Conservation (phyloP, 2,888 invertebrate genomes). For the Spisula solida region DNA sequence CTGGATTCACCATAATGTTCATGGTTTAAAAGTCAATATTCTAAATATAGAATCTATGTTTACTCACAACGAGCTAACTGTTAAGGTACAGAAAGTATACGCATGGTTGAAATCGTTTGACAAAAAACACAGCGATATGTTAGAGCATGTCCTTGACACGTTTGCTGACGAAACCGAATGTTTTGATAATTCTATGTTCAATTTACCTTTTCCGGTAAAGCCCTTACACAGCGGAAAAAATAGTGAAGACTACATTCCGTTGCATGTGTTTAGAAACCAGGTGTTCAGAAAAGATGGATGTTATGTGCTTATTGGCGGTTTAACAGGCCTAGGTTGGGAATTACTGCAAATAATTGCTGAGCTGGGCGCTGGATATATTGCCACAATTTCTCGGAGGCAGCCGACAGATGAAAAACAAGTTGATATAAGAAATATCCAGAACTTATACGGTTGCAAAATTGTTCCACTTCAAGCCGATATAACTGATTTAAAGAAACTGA, state of each 20-base stretch:
- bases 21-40: constrained; percentile 23
- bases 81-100: constrained; percentile 45
- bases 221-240: constrained; percentile 21
- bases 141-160: not conserved
- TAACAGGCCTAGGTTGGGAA: constrained; percentile 82
- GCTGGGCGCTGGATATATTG: constrained; percentile 74
- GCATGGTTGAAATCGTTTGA: constrained; percentile 50
- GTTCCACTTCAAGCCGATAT: constrained; percentile 73
- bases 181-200: constrained; percentile 15
- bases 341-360: constrained; percentile 72
- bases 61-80: constrained; percentile 19
- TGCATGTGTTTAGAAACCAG: constrained; percentile 40
- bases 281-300: constrained; percentile 67
- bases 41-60: constrained; percentile 41
- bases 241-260: constrained; percentile 38
- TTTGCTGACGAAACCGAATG: constrained; percentile 19
- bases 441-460: constrained; percentile 63
- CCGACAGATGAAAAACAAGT: constrained; percentile 55
- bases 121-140: constrained; percentile 33
- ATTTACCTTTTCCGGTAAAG: constrained; percentile 33
- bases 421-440: constrained; percentile 61
- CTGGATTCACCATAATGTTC: constrained; percentile 50
- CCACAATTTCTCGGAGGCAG: constrained; percentile 72
- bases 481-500: constrained; percentile 65
- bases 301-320: constrained; percentile 80